Evolutionary conservation across 2,797 vertebrate genomes (phyloP), one percentile per base, ranked within the genome.

Genomic region (Menidia menidia): DNA sequence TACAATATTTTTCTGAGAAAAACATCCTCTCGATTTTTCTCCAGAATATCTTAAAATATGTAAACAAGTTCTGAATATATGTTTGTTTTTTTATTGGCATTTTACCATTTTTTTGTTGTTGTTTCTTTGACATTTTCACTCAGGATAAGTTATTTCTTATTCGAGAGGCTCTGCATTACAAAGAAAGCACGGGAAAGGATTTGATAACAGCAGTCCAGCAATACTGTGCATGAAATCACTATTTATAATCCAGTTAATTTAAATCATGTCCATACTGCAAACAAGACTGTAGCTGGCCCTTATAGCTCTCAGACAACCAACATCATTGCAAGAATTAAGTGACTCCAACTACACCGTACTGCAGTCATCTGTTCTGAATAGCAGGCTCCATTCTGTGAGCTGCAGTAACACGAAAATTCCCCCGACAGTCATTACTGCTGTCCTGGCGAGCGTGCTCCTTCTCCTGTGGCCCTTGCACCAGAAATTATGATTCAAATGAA

Each of bases 401-500:
- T 68, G 73, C 68, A 82, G 79, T 60, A 78, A 68, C 70, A 68
- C 62, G 60, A 11, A 32, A 51, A 80, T 68, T 90, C 90, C 88
- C 88, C 0, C 3, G 77, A 44, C 65, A 3, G 70, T 75, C 77
- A 87, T 91, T 88, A 92, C 61, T 6, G 25, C 44, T 69, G 78
- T 71, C 75, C 73, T 18, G n/a, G 73, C 66, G 48, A 30, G 33
- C 35, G 0, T 3, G 48, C 72, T 70, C 63, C 65, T 78, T 77
- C 90, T 88, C 85, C 60, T 44, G 87, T 81, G 87, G 85, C 85
- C 66, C 35, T 43, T 58, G 64, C 58, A 4, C 68, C 10, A 68
- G 70, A 77, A 83, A 89, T 77, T 39, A 89, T 79, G 80, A 83
- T 77, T 70, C 57, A 86, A 88, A 92, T 90, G 48, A 91, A 89